Conservation (phyloP, 2,797 vertebrate species). For the Chrosomus eos region DNA sequence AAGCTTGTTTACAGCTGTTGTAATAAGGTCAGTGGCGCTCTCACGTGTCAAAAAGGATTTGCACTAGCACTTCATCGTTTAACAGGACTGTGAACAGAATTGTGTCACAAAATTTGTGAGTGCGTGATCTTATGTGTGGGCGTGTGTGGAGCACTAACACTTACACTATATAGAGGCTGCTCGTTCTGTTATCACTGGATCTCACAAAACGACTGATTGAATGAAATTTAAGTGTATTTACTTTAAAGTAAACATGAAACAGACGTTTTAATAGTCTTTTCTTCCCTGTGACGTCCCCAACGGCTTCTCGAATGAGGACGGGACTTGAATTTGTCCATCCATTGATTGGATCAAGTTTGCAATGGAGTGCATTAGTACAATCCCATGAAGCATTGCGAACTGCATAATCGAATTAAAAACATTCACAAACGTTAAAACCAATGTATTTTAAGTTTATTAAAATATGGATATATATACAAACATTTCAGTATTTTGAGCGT, state of each 20-base stretch:
- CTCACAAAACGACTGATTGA: not conserved
- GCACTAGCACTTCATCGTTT: slow-evolving; percentile 74
- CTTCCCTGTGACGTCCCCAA: not conserved
- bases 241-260: not conserved
- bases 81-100: slow-evolving; percentile 32
- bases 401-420: not conserved
- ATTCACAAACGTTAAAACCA: rapidly evolving
- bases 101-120: slow-evolving; percentile 32
- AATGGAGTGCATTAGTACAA: not conserved
- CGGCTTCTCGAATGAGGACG: not conserved
- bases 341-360: not conserved
- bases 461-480: not conserved
- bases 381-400: not conserved
- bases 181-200: slow-evolving; percentile 10
- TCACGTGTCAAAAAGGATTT: slow-evolving; percentile 80
- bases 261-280: not conserved
- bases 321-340: not conserved
- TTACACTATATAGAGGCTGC: slow-evolving; percentile 1
- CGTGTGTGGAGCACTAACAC: slow-evolving; percentile 19
- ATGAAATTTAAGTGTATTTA: not conserved
- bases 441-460: not conserved
- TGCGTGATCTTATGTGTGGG: slow-evolving; percentile 37
- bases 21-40: slow-evolving; percentile 77
- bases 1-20: slow-evolving; percentile 66
- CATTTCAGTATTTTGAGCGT: not conserved